These are phyloP conservation scores for Orchestia grillus DNA, from an alignment of 1,140 invertebrate genomes.

Conservation along the genomic window DNA sequence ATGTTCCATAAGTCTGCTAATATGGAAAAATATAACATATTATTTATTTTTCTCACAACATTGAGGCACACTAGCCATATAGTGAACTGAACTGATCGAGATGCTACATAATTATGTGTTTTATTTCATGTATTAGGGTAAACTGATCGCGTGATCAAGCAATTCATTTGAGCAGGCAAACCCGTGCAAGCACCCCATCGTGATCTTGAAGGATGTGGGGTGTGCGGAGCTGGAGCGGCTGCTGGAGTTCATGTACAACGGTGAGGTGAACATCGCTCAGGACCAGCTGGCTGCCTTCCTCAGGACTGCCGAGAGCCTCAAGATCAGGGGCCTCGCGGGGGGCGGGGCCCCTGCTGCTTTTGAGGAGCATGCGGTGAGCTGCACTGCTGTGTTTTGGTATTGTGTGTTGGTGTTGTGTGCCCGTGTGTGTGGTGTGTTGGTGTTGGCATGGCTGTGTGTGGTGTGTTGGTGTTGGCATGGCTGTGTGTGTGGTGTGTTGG, in stretches of 20 bases:
- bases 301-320: conserved; percentile 90
- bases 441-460: background rate
- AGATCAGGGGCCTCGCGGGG: conserved; percentile 90
- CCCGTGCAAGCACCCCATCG: conserved; percentile 71
- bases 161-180: conserved; percentile 60
- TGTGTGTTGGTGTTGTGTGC: no score
- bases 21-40: no score
- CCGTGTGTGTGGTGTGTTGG: background rate
- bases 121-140: background rate
- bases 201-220: conserved; percentile 72
- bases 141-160: no score
- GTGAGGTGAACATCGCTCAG: conserved; percentile 93
- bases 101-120: background rate
- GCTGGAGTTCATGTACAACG: conserved; percentile 86
- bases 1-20: no score
- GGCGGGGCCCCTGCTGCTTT: background rate
- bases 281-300: conserved; percentile 89
- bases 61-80: no score
- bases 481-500: no score
- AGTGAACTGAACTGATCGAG: background rate
- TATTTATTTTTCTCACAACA: no score
- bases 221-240: conserved; percentile 71
- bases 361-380: conserved; percentile 60
- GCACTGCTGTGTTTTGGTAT: background rate
- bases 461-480: background rate